These are phyloP conservation scores for Colletes collaris DNA, from an alignment of 2,888 invertebrate genomes.

Conservation along the genomic window DNA sequence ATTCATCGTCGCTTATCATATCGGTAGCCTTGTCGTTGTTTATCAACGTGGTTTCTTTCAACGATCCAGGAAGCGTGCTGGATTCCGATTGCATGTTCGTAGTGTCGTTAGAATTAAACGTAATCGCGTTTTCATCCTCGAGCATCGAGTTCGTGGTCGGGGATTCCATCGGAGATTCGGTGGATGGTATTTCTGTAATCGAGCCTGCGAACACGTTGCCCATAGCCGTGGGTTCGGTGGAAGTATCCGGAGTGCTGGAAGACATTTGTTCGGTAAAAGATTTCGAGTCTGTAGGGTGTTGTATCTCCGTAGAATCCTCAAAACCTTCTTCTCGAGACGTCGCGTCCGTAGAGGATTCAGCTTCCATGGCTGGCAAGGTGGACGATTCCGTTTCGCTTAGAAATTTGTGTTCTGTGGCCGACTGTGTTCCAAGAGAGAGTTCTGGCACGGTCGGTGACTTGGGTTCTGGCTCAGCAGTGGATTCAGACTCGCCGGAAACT, in stretches of 20 bases:
- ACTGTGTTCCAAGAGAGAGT: not conserved
- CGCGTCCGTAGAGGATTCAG: conserved; percentile 71
- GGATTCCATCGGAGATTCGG: conserved; percentile 2
- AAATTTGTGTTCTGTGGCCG: conserved; percentile 60
- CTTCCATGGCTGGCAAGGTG: conserved; percentile 52
- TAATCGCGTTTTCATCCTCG: conserved; percentile 12
- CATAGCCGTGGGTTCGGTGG: conserved; percentile 55
- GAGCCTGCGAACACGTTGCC: conserved; percentile 65
- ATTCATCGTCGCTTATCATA: conserved; percentile 45
- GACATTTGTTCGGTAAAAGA: conserved; percentile 71
- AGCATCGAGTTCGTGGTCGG: conserved; percentile 63
- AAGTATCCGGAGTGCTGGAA: conserved; percentile 50
- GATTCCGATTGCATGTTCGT: conserved; percentile 15
- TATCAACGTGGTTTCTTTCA: not conserved
- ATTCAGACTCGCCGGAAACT: conserved; percentile 62
- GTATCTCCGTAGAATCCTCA: conserved; percentile 56
- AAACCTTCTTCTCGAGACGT: conserved; percentile 66
- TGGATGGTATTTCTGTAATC: conserved; percentile 47
- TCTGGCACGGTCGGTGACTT: conserved; percentile 54
- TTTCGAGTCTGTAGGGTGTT: conserved; percentile 63
- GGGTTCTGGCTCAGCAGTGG: conserved; percentile 66
- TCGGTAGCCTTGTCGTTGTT: conserved; percentile 13
- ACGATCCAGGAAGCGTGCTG: conserved; percentile 9
- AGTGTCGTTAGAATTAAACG: conserved; percentile 5
- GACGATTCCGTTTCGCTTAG: conserved; percentile 58